phyloP scores from a whole-genome alignment of 2,797 vertebrate species.

The Clarias pachynema region DNA sequence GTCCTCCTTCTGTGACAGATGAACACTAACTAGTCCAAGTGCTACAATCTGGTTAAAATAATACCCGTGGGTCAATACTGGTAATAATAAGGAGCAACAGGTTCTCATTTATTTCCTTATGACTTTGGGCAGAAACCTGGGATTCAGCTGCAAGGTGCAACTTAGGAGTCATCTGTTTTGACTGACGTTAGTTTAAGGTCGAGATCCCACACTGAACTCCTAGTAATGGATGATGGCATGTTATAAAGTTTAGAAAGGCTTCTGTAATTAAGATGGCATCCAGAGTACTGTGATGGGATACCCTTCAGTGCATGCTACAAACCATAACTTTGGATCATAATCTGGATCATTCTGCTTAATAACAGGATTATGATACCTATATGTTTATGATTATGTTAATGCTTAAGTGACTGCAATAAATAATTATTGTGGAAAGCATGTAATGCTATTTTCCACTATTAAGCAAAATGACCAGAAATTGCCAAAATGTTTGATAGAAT shows the following conservation, averaged over 20 bases:
- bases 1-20: neutral
- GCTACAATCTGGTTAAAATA: neutral
- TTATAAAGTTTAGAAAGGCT: no score
- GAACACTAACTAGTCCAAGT: neutral
- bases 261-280: no score
- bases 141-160: neutral
- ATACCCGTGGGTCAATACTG: neutral
- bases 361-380: neutral
- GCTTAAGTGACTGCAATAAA: slow-evolving; percentile 14
- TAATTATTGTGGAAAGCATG: neutral
- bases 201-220: no score
- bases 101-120: neutral
- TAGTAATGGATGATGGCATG: no score
- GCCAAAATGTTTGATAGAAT: neutral
- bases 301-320: no score
- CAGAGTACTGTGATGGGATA: no score
- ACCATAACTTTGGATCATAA: no score
- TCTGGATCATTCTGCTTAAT: neutral
- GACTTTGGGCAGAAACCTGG: neutral
- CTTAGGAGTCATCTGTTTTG: neutral
- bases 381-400: slow-evolving; percentile 1
- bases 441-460: neutral
- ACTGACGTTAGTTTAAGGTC: no score
- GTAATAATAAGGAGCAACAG: neutral
- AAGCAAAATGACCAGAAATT: neutral